These are phyloP conservation scores for Thysanoteuthis rhombus DNA, from an alignment of 2,888 invertebrate species.

Conservation along the genomic window DNA sequence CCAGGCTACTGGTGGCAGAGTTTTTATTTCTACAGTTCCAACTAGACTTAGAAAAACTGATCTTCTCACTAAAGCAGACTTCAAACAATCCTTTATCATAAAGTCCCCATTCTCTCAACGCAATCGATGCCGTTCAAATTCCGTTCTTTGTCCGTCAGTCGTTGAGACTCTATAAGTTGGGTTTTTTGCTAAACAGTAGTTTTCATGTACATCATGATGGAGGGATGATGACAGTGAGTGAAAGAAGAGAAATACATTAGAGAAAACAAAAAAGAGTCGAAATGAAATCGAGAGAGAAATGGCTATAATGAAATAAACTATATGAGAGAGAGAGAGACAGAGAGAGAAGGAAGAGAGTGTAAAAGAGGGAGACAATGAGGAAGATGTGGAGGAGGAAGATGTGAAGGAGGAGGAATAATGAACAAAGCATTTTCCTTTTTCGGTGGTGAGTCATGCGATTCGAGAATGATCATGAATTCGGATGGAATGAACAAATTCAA, in stretches of 20 bases:
- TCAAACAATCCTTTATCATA: not conserved
- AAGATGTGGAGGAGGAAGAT: too few species aligned
- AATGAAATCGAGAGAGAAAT: too few species aligned
- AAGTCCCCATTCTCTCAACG: not conserved
- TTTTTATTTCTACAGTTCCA: too few species aligned
- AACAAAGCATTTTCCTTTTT: not conserved
- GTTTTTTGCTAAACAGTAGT: not conserved
- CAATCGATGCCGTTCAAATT: not conserved
- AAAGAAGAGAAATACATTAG: too few species aligned
- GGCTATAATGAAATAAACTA: too few species aligned
- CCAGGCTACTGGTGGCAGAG: too few species aligned
- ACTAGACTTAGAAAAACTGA: not conserved
- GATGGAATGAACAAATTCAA: not conserved
- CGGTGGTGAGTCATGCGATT: not conserved
- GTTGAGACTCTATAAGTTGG: not conserved
- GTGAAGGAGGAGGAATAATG: not conserved
- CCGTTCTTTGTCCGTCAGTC: not conserved
- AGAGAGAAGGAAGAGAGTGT: not conserved
- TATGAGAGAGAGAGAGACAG: too few species aligned
- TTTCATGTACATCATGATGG: constrained; percentile 1
- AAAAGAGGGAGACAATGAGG: not conserved
- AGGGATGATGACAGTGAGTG: not conserved
- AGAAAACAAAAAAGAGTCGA: too few species aligned
- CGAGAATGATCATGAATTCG: constrained; percentile 15
- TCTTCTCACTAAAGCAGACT: not conserved